Evolutionary conservation across 2,888 invertebrate species (phyloP).

Genomic region (Lepidonotus clava): DNA sequence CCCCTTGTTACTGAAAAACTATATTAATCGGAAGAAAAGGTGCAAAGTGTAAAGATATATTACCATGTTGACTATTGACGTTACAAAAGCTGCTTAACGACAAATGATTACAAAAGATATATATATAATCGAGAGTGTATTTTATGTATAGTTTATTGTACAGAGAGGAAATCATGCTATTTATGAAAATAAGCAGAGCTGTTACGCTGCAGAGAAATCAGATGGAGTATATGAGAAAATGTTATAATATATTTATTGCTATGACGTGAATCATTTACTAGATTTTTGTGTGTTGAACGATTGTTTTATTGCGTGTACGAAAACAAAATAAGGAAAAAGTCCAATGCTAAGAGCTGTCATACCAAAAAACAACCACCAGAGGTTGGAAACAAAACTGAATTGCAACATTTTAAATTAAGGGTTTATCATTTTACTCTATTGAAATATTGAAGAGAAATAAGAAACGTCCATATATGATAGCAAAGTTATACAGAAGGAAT

Average conservation of each 20-base stretch:
- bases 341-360: too few species aligned
- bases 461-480: too few species aligned
- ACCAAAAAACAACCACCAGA: too few species aligned
- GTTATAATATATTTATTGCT: not conserved
- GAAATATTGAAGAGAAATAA: too few species aligned
- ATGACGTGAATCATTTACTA: not conserved
- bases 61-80: slow-evolving; percentile 18
- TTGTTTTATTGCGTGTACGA: too few species aligned
- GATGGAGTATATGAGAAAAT: not conserved
- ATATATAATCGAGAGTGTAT: not conserved
- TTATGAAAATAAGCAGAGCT: not conserved
- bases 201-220: not conserved
- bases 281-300: too few species aligned
- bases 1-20: not conserved
- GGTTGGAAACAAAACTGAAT: too few species aligned
- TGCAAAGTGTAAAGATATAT: slow-evolving; percentile 30
- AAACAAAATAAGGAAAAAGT: too few species aligned
- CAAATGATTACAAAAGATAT: not conserved
- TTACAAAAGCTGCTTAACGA: not conserved
- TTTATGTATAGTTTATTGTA: slow-evolving; percentile 37
- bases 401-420: too few species aligned
- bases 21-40: not conserved
- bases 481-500: too few species aligned
- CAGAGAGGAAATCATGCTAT: slow-evolving; percentile 30
- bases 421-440: too few species aligned